phyloP scores from a whole-genome alignment of 2,888 invertebrate genomes.

The Bedellia somnulentella region DNA sequence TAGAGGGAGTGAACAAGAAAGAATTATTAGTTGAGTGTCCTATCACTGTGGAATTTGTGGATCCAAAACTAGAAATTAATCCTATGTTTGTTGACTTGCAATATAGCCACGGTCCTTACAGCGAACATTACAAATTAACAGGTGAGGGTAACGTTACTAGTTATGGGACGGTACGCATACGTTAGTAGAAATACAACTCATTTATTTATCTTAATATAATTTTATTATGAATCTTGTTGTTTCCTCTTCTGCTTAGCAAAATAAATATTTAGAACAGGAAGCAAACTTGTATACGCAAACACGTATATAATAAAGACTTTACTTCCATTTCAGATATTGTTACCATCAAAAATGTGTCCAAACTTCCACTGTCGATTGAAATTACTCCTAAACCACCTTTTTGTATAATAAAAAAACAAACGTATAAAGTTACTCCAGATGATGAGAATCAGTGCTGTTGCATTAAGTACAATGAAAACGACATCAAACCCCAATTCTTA shows the following conservation, averaged over 20 bases:
- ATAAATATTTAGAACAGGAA: too few relatives aligned
- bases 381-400: slow-evolving; percentile 53
- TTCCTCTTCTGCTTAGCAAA: too few relatives aligned
- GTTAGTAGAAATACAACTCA: too few relatives aligned
- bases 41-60: slow-evolving; percentile 58
- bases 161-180: too few relatives aligned
- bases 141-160: slow-evolving; percentile 33
- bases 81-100: slow-evolving; percentile 47
- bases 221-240: too few relatives aligned
- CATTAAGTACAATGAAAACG: slow-evolving; percentile 32
- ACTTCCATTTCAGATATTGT: slow-evolving; percentile 44
- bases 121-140: slow-evolving; percentile 40
- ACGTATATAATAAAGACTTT: slow-evolving; percentile 5
- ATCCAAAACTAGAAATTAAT: slow-evolving; percentile 58
- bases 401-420: slow-evolving; percentile 29
- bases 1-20: slow-evolving; percentile 55
- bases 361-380: slow-evolving; percentile 44
- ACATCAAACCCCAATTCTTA: slow-evolving; percentile 27
- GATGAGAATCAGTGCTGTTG: slow-evolving; percentile 38
- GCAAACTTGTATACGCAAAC: too few relatives aligned
- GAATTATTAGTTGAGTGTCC: slow-evolving; percentile 50
- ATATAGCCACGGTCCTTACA: slow-evolving; percentile 46
- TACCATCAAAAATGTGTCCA: slow-evolving; percentile 55
- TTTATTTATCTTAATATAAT: too few relatives aligned
- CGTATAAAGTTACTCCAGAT: slow-evolving; percentile 30